phyloP scores from a whole-genome alignment of 2,113 vertebrate genomes.

The Hyaena hyaena region DNA sequence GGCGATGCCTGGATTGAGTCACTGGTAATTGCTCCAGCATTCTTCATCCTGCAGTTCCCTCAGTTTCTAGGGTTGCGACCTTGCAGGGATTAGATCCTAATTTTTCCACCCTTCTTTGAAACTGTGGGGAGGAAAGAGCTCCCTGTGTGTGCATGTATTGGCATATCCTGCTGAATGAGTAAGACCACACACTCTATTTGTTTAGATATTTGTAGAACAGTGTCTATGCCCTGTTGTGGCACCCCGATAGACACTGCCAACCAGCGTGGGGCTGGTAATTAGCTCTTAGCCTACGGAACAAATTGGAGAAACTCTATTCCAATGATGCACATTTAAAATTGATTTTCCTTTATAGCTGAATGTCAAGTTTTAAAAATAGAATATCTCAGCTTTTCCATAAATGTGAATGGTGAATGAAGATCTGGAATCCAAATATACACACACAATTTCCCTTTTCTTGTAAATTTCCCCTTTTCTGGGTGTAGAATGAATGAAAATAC shows the following conservation, averaged over 20 bases:
- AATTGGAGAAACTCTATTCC: conserved; percentile 6
- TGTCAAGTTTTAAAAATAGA: conserved; percentile 60
- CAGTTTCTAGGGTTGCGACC: neutral
- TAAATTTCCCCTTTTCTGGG: neutral
- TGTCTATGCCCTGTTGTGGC: conserved; percentile 22
- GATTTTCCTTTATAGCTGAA: conserved; percentile 59
- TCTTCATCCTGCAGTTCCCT: neutral
- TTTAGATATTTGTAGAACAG: conserved; percentile 12
- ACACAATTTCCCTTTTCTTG: neutral
- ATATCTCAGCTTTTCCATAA: conserved; percentile 57
- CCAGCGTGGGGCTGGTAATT: neutral
- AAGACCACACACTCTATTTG: conserved; percentile 37
- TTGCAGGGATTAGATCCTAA: neutral
- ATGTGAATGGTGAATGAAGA: neutral
- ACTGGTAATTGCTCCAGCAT: neutral
- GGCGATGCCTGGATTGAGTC: neutral
- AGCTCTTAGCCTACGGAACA: conserved; percentile 27
- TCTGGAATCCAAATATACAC: neutral
- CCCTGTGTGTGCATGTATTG: neutral
- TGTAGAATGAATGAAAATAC: conserved; percentile 30
- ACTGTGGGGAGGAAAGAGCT: neutral
- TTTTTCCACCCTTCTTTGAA: neutral
- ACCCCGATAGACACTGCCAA: conserved; percentile 24
- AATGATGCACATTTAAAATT: conserved; percentile 28
- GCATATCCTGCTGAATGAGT: conserved; percentile 13